Evolutionary conservation across 2,888 invertebrate genomes (phyloP), one percentile per base, ranked within the genome.

Genomic region (Hirtodrosophila alboralis): DNA sequence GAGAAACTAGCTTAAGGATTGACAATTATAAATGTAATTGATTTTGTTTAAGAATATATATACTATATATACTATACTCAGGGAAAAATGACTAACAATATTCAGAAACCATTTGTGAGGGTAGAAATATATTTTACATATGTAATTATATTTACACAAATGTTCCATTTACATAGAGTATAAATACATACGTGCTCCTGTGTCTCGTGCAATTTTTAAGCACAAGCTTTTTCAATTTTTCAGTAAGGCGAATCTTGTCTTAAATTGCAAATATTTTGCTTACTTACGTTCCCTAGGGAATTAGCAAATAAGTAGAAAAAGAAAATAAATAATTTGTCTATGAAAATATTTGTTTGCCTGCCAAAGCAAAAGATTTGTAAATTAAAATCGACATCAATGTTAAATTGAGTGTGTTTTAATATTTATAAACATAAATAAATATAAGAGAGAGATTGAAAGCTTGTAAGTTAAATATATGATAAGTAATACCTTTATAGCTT

Each of bases 311-410:
- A 57, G 27, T 27, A 59, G 27, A 41, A 51, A 58, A 26, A 57
- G 27, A 21, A 59, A 18, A 41, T 45, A 58, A 41, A 18, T 37
- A 31, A 64, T 65, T 66, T 51, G 49, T 44, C 40, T 37, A 31
- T 7, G n/a, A 58, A 51, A 66, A 66, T 64, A 52, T 65, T 58
- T 58, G 26, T 67, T 28, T 27, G 12, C 6, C 26, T n/a, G 18
- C 6, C 34, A 40, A 21, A 14, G 37, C 47, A 38, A 33, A 4
- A 30, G 28, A 48, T 44, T 48, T 38, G 31, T 21, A 47, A 64
- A 38, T 64, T 37, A 33, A 28, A 47, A 37, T 30, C 16, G 21
- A 5, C 23, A 30, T 12, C 16, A 6, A 23, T 23, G 23, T 23
- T 23, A 23, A 23, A 6, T 16, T 9, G 21, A 34, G 26, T 4